A percentile compares a stretch with the other conserved stretches of the same genome.
Conservation (phyloP, 2,113 vertebrate genomes). For the Psittacula cyanocephala region DNA sequence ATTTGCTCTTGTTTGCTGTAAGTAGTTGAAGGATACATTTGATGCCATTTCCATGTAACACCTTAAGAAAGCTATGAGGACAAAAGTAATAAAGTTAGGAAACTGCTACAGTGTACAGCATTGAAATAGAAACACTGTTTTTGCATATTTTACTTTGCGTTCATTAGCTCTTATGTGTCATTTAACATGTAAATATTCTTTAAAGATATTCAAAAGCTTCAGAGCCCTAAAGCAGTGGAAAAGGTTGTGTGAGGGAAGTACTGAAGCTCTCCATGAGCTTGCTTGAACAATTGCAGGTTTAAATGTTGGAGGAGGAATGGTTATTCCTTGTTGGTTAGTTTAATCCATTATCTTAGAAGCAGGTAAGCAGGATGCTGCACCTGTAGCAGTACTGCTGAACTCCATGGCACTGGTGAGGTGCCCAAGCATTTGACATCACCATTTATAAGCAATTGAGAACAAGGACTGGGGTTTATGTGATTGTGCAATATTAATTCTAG, state of each 20-base stretch:
- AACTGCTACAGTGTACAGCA: background rate
- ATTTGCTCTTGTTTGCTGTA: background rate
- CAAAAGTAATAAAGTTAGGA: background rate
- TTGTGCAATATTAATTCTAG: background rate
- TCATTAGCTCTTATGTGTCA: background rate
- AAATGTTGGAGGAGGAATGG: background rate
- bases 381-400: background rate
- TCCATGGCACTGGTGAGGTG: background rate
- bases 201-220: background rate
- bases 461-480: background rate
- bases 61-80: background rate
- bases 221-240: background rate
- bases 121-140: background rate
- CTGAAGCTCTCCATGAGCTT: background rate
- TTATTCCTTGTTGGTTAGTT: background rate
- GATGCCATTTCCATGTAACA: background rate
- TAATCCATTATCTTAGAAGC: background rate
- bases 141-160: background rate
- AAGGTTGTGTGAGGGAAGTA: background rate
- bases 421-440: background rate
- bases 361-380: background rate
- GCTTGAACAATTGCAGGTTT: background rate
- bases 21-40: background rate
- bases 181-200: background rate
- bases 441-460: background rate